phyloP scores from a whole-genome alignment of 2,797 vertebrate genomes.

The Emydoidea blandingii region DNA sequence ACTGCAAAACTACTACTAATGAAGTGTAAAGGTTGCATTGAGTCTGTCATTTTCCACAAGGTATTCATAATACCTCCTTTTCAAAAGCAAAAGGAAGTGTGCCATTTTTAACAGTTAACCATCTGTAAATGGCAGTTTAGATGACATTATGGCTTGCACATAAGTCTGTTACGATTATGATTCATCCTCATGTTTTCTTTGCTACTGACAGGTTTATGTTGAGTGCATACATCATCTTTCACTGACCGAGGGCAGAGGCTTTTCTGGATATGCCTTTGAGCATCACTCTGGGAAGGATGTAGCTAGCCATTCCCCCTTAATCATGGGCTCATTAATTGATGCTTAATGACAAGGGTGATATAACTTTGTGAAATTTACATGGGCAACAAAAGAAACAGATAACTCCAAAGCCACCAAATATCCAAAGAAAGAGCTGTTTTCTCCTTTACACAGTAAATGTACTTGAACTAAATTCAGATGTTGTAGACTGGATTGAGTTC shows the following conservation, averaged over 20 bases:
- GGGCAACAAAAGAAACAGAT: not conserved
- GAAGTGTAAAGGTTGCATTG: not conserved
- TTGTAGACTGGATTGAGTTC: not conserved
- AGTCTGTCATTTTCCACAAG: not conserved
- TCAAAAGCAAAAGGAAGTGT: not conserved
- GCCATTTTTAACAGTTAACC: not conserved
- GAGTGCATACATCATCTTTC: not conserved
- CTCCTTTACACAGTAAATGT: not conserved
- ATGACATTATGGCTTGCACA: not conserved
- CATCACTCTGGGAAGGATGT: not conserved
- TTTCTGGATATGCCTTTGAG: not conserved
- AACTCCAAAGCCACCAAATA: not conserved
- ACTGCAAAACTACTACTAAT: not conserved
- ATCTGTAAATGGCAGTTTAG: not conserved
- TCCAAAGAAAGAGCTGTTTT: not conserved
- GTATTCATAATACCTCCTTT: not conserved
- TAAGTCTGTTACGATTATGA: conserved; percentile 1
- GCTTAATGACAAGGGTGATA: conserved; percentile 13
- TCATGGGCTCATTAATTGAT: conserved; percentile 27
- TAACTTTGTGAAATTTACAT: not conserved
- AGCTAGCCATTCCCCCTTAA: conserved; percentile 5
- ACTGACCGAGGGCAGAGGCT: not conserved
- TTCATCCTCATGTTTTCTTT: conserved; percentile 29
- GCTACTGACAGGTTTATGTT: conserved; percentile 23
- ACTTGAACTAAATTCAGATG: not conserved